Evolutionary conservation across 2,888 invertebrate species (phyloP), one percentile per base, ranked within the genome.

Genomic region (Metallyticus violacea): DNA sequence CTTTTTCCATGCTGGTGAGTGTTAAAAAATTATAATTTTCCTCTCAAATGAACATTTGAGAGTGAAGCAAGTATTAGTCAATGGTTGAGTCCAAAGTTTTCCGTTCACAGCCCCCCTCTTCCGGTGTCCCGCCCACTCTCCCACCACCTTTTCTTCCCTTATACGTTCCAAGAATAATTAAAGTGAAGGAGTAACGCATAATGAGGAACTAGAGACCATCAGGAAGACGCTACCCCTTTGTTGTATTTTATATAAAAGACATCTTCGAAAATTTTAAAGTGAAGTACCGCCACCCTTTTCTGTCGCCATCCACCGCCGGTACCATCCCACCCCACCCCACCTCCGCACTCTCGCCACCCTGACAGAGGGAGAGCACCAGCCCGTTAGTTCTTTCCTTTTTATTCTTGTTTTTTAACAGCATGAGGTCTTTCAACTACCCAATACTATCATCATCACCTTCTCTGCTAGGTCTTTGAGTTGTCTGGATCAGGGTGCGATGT

Each of bases 81-180:
- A 78, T 86, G 86, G 77, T 81, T 86, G 40, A 30, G 86, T 27
- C 80, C 27, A 62, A 85, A 85, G 85, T 85, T 85, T 85, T 85
- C 83, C 80, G 76, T 81, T 85, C 81, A 62, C 80, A 27, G 29
- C 80, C 79, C 79, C 80, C 85, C 78, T 85, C 76, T 85, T 78
- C 78, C 85, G 7, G 22, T 29, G n/a, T 28, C 40, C 80, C 85
- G 81, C 27, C 76, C 79, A 26, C 30, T 76, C 25, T 28, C 76
- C 26, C 76, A 76, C 84, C 76, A 27, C 62, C 85, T 79, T 85
- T 85, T 85, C 85, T 85, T 85, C 85, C 83, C 83, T 83, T 85
- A 85, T 85, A 85, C 85, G 85, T 85, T 85, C 83, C 79, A 86
- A 85, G 88, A 88, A 86, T 88, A 88, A 88, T 88, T 88, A 88